Evolutionary conservation across 2,888 invertebrate species (phyloP).

Genomic region (Trachelus stipa): DNA sequence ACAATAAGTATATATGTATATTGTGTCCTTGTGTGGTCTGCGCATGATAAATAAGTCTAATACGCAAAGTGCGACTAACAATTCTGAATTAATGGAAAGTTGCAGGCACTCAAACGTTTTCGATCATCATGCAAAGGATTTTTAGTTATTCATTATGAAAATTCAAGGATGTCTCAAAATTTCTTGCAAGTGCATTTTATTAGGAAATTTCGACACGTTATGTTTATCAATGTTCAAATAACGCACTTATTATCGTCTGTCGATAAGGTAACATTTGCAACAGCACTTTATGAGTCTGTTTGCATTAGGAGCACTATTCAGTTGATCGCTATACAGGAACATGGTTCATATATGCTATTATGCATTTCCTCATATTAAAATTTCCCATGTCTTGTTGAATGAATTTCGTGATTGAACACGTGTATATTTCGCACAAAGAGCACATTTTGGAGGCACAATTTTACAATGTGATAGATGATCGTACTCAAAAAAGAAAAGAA

Average conservation of each 20-base stretch:
- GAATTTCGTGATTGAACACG: neutral
- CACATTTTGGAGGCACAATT: neutral
- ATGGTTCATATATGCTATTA: neutral
- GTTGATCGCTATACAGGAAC: neutral
- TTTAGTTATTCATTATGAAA: neutral
- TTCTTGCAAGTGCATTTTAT: neutral
- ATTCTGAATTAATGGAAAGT: neutral
- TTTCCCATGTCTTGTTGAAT: neutral
- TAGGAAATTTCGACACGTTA: neutral
- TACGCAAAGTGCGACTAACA: neutral
- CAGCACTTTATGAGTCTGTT: neutral
- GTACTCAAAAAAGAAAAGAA: neutral
- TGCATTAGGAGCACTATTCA: neutral
- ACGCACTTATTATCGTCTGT: neutral
- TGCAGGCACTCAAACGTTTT: neutral
- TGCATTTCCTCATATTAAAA: neutral
- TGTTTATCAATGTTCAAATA: neutral
- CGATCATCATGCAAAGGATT: neutral
- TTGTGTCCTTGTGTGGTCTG: neutral
- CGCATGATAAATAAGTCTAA: neutral
- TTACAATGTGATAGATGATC: neutral
- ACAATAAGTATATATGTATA: neutral
- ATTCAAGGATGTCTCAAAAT: neutral
- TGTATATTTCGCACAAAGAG: neutral
- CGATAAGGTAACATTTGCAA: neutral